Evolutionary conservation across 2,113 vertebrate genomes (phyloP).

Genomic region (Peromyscus polionotus): DNA sequence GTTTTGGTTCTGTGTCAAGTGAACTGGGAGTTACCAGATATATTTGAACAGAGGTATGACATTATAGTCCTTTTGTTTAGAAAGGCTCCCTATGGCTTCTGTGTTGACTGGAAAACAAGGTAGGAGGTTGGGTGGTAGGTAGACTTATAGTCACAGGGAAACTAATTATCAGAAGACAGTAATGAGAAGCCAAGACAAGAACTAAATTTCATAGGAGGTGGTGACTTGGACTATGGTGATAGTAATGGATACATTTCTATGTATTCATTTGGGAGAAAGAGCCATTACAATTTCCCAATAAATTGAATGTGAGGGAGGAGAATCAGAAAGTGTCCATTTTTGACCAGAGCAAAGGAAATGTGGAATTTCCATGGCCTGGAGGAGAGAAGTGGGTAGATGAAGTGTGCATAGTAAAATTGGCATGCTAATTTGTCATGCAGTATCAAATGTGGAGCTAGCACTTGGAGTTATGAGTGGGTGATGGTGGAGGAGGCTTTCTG

Average conservation of each 20-base stretch:
- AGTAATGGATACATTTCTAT: not conserved
- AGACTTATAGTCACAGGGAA: not conserved
- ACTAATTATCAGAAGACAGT: not conserved
- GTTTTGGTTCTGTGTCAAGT: not conserved
- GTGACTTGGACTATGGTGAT: not conserved
- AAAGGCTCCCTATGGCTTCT: constrained; percentile 23
- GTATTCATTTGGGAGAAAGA: not conserved
- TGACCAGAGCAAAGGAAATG: not conserved
- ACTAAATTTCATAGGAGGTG: not conserved
- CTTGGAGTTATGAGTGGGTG: not conserved
- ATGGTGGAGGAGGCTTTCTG: not conserved
- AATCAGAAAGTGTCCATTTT: not conserved
- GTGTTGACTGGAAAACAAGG: not conserved
- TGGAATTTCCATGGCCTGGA: not conserved
- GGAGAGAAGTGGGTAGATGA: not conserved
- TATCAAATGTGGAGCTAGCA: not conserved
- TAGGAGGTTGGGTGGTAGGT: not conserved
- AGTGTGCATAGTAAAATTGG: not conserved
- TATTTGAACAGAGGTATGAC: not conserved
- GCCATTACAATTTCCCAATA: not conserved
- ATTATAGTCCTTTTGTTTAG: constrained; percentile 5
- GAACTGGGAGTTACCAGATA: not conserved
- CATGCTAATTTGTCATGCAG: not conserved
- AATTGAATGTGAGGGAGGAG: not conserved
- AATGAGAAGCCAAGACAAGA: not conserved